Evolutionary conservation across 1,140 invertebrate genomes (phyloP).

Genomic region (Phymastichus coffea): DNA sequence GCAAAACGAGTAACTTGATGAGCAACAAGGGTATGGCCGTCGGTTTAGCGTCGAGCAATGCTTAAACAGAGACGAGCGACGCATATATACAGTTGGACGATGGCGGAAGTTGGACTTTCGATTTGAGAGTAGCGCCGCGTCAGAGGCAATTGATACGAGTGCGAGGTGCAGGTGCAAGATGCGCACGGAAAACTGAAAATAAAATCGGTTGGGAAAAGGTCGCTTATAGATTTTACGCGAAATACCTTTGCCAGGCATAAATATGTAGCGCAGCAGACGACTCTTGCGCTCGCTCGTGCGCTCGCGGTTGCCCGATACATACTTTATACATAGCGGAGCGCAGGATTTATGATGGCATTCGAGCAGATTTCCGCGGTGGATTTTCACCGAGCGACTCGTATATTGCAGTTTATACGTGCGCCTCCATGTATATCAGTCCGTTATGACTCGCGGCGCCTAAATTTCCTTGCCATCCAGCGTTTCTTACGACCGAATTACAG

Average conservation of each 20-base stretch:
- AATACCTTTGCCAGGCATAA: background rate
- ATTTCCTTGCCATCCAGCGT: too few relatives aligned
- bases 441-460: background rate
- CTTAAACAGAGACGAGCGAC: too few relatives aligned
- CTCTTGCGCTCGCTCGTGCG: background rate
- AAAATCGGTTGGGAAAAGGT: background rate
- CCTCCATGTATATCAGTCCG: background rate
- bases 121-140: background rate
- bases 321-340: background rate
- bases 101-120: background rate
- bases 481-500: too few relatives aligned
- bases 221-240: background rate
- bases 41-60: slow-evolving; percentile 6
- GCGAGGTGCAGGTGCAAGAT: background rate
- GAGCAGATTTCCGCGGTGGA: slow-evolving; percentile 7
- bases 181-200: background rate
- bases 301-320: background rate
- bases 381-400: slow-evolving; percentile 9
- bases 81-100: too few relatives aligned
- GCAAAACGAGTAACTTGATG: too few relatives aligned
- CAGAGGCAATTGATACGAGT: background rate
- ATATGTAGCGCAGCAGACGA: background rate
- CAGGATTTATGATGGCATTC: slow-evolving; percentile 6
- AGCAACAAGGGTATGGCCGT: too few relatives aligned
- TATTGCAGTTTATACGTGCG: background rate